Conservation (phyloP, 2,888 invertebrate genomes). For the Halictus quadricinctus region DNA sequence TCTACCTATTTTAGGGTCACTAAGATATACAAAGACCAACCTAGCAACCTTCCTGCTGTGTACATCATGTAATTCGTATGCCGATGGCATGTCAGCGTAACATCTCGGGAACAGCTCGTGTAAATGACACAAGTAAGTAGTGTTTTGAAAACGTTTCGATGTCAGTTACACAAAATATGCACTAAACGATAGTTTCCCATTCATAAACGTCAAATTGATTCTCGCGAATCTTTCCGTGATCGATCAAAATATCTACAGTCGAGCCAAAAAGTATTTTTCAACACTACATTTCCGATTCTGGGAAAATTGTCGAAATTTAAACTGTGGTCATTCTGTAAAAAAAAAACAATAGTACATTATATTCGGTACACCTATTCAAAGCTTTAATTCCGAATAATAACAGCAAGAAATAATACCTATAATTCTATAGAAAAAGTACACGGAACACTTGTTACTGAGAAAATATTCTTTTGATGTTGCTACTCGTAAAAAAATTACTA, state of each 20-base stretch:
- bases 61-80: slow-evolving; percentile 4
- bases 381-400: too few species aligned
- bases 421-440: too few species aligned
- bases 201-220: neutral
- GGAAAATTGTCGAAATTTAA: neutral
- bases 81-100: slow-evolving; percentile 2
- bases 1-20: slow-evolving; percentile 8
- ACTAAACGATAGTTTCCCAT: neutral
- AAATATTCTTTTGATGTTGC: too few species aligned
- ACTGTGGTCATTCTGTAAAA: neutral
- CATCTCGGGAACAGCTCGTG: slow-evolving; percentile 3
- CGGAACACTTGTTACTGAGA: too few species aligned
- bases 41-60: neutral
- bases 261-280: neutral
- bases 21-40: slow-evolving; percentile 10
- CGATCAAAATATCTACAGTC: neutral
- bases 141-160: slow-evolving; percentile 5
- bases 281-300: neutral
- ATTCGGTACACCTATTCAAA: too few species aligned
- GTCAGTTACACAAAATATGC: neutral
- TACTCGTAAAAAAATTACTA: too few species aligned
- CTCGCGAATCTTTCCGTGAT: neutral
- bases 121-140: slow-evolving; percentile 1
- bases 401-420: too few species aligned
- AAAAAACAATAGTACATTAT: too few species aligned